These are phyloP conservation scores for Prietella phreatophila DNA, from an alignment of 2,113 vertebrate species.

Conservation along the genomic window DNA sequence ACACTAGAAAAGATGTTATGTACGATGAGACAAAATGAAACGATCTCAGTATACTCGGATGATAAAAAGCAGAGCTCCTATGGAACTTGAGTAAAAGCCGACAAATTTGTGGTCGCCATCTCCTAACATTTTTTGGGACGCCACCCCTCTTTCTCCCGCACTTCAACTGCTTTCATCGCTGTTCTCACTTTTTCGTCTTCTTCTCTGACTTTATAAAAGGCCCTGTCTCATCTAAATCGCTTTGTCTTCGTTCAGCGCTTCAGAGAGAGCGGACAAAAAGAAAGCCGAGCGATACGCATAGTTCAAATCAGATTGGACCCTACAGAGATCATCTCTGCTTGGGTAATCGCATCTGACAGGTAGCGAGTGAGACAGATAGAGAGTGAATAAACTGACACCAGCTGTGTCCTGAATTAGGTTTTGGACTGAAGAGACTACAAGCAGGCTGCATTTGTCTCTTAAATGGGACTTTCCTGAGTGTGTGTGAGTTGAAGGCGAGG, in stretches of 20 bases:
- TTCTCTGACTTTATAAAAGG: slow-evolving; percentile 2
- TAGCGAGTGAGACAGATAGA: neutral
- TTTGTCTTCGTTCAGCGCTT: slow-evolving; percentile 13
- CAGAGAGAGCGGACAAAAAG: neutral
- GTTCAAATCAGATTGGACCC: slow-evolving; percentile 32
- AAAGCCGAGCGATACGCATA: neutral
- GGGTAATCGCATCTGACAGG: slow-evolving; percentile 40
- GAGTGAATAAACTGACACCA: slow-evolving; percentile 19
- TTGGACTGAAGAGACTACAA: neutral
- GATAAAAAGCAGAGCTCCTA: neutral
- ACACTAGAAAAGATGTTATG: neutral
- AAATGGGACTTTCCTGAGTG: slow-evolving; percentile 35
- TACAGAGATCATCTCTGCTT: slow-evolving; percentile 35
- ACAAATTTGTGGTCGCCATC: neutral
- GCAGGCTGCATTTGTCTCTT: neutral
- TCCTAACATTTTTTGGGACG: neutral
- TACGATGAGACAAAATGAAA: neutral
- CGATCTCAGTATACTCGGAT: neutral
- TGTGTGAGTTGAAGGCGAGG: neutral
- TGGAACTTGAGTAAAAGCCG: neutral
- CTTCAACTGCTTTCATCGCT: neutral
- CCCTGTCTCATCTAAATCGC: neutral
- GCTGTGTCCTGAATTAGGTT: neutral
- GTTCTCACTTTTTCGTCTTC: slow-evolving; percentile 8
- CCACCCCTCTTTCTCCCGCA: neutral